Evolutionary conservation across 1,140 invertebrate genomes (phyloP).

Genomic region (Pentalonia nigronervosa): DNA sequence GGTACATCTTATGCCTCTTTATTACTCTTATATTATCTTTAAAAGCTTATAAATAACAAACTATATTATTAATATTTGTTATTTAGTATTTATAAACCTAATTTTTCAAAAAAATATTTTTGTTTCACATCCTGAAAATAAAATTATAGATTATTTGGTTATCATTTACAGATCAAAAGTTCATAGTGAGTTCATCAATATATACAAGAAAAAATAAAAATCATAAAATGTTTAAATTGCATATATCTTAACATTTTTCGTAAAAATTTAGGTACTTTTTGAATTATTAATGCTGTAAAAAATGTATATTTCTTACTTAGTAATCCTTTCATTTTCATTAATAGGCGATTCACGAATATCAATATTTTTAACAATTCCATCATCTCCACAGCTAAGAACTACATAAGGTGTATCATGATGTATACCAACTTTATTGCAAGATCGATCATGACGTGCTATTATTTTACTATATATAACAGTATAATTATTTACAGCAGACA

Average conservation of each 20-base stretch:
- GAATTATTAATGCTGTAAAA: neutral
- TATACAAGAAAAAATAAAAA: too few species aligned
- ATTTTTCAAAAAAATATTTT: too few species aligned
- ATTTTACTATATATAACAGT: slow-evolving; percentile 69
- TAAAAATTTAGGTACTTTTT: neutral
- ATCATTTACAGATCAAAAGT: neutral
- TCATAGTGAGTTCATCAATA: neutral
- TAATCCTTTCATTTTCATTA: neutral
- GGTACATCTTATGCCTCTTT: too few species aligned
- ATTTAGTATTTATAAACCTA: too few species aligned
- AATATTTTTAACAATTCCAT: slow-evolving; percentile 80
- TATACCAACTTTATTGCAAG: slow-evolving; percentile 82
- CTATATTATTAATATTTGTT: too few species aligned
- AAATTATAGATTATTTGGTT: neutral
- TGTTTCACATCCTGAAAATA: too few species aligned
- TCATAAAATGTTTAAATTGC: neutral
- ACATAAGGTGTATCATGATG: slow-evolving; percentile 77
- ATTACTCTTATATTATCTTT: too few species aligned
- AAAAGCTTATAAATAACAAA: too few species aligned
- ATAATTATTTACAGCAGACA: slow-evolving; percentile 67
- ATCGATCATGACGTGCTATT: slow-evolving; percentile 75
- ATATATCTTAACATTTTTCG: too few species aligned
- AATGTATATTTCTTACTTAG: slow-evolving; percentile 8
- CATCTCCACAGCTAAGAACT: slow-evolving; percentile 87
- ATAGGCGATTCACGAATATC: slow-evolving; percentile 76